Conservation (phyloP, 2,113 vertebrate species). For the Epinephelus cyanopodus region DNA sequence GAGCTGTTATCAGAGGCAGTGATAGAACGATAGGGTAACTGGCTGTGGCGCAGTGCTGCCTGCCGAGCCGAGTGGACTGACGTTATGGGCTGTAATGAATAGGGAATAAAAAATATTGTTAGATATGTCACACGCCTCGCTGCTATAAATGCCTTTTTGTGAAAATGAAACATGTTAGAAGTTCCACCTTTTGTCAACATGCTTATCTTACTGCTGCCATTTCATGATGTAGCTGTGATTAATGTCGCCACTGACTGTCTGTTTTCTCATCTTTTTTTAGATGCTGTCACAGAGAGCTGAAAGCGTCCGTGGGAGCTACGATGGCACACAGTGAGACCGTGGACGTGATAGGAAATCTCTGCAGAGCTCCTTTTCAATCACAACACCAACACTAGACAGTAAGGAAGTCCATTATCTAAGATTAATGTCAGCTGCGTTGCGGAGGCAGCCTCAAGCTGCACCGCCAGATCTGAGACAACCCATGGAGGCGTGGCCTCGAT, state of each 20-base stretch:
- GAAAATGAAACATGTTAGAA: slow-evolving; percentile 1
- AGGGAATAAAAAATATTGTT: slow-evolving; percentile 14
- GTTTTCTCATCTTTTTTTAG: slow-evolving; percentile 54
- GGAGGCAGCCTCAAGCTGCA: slow-evolving; percentile 85
- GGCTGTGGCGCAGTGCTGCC: slow-evolving; percentile 4
- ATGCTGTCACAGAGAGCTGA: slow-evolving; percentile 34
- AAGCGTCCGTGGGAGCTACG: neutral
- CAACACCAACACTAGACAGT: slow-evolving; percentile 10
- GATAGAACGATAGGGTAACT: slow-evolving; percentile 27
- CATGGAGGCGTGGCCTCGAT: slow-evolving; percentile 71
- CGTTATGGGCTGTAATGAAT: slow-evolving; percentile 52
- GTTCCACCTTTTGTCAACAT: slow-evolving; percentile 15
- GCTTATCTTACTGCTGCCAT: slow-evolving; percentile 18
- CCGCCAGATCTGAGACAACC: slow-evolving; percentile 68
- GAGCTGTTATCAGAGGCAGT: slow-evolving; percentile 40
- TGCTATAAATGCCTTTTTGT: slow-evolving; percentile 8
- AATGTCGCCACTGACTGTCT: slow-evolving; percentile 25
- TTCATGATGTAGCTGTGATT: slow-evolving; percentile 23
- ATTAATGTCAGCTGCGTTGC: slow-evolving; percentile 76
- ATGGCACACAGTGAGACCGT: slow-evolving; percentile 50
- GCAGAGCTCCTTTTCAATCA: slow-evolving; percentile 29
- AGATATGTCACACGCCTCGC: slow-evolving; percentile 13
- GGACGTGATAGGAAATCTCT: slow-evolving; percentile 39
- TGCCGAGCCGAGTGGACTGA: neutral
- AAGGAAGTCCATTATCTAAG: slow-evolving; percentile 25